Conservation (phyloP, 2,888 invertebrate species). For the Apamea monoglypha region DNA sequence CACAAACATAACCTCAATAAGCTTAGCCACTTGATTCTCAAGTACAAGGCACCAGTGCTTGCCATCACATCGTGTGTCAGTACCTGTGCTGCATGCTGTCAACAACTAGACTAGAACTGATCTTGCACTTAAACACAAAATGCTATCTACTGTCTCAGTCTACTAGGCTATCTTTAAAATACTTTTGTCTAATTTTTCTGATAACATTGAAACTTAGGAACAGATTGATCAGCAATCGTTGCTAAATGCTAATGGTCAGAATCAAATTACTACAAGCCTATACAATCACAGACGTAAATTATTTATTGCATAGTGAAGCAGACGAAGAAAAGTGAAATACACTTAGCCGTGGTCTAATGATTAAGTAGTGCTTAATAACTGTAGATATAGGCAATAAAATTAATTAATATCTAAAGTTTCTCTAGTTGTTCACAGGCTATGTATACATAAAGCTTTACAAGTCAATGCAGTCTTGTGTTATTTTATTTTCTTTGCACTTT, state of each 20-base stretch:
- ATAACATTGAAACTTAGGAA: not conserved
- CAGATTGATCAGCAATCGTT: not conserved
- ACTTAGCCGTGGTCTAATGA: conserved; percentile 13
- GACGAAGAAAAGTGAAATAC: conserved; percentile 6
- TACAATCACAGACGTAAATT: conserved; percentile 3
- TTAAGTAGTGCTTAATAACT: not conserved
- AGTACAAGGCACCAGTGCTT: conserved; percentile 19
- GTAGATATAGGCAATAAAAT: not conserved
- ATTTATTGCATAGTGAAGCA: not conserved
- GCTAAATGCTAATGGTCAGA: not conserved
- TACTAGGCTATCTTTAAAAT: not conserved
- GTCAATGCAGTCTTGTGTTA: conserved; percentile 36
- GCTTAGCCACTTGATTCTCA: conserved; percentile 7
- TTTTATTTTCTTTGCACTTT: conserved; percentile 65
- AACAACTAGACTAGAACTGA: not conserved
- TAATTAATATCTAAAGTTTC: not conserved
- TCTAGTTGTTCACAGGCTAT: conserved; percentile 4
- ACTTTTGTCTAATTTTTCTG: conserved; percentile 5
- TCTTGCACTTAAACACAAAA: conserved; percentile 7
- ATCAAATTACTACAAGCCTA: not conserved
- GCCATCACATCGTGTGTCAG: not conserved
- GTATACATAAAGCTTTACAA: not conserved
- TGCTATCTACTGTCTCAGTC: conserved; percentile 17
- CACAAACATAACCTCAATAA: conserved; percentile 76
- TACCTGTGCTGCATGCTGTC: conserved; percentile 35